These are phyloP conservation scores for Bicyclus anynana DNA, from an alignment of 1,140 invertebrate genomes.

Conservation along the genomic window DNA sequence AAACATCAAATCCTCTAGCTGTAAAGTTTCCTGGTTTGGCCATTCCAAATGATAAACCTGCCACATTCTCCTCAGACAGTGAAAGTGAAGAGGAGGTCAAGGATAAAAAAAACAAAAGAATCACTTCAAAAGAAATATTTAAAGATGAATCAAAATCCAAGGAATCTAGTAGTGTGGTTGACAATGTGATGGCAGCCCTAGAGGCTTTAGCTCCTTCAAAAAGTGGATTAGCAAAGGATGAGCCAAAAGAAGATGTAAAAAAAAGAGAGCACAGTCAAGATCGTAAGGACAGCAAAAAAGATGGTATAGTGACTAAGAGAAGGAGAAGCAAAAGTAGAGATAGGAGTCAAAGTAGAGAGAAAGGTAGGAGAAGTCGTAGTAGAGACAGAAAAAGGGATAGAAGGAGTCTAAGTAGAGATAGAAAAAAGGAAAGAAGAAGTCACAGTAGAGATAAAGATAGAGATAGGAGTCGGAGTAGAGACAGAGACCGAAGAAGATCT, in stretches of 20 bases:
- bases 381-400: conserved; percentile 30
- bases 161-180: conserved; percentile 77
- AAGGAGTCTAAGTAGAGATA: conserved; percentile 46
- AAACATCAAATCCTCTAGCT: conserved; percentile 81
- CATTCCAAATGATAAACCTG: conserved; percentile 89
- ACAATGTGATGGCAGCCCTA: conserved; percentile 92
- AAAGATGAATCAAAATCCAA: conserved; percentile 56
- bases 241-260: conserved; percentile 49
- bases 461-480: conserved; percentile 47
- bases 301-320: conserved; percentile 43
- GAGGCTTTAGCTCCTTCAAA: conserved; percentile 89
- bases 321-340: conserved; percentile 36
- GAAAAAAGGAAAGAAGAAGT: conserved; percentile 26
- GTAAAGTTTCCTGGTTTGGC: conserved; percentile 93
- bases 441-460: conserved; percentile 44
- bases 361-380: conserved; percentile 45
- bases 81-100: conserved; percentile 44
- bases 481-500: conserved; percentile 35
- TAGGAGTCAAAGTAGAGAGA: conserved; percentile 45
- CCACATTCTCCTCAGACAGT: conserved; percentile 64
- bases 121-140: conserved; percentile 70
- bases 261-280: conserved; percentile 52
- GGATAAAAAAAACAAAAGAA: conserved; percentile 54
- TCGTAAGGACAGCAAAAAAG: conserved; percentile 40
- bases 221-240: conserved; percentile 24